Conservation (phyloP, 1,140 invertebrate genomes). For the Geopemphigus sp. region DNA sequence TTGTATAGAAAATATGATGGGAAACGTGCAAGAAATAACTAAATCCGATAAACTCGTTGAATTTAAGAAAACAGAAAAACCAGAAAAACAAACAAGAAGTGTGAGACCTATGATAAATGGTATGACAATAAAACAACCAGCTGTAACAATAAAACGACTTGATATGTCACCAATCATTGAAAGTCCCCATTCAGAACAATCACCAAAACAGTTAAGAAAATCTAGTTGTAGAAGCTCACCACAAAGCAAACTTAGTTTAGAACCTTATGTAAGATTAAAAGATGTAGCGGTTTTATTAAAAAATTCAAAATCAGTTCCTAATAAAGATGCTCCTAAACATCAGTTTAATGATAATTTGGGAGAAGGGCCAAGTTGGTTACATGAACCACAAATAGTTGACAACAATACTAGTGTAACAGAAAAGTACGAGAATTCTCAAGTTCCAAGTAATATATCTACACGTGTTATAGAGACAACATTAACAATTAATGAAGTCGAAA, state of each 20-base stretch:
- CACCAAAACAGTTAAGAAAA: neutral
- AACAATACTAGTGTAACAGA: neutral
- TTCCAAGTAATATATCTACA: no score
- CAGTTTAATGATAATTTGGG: neutral
- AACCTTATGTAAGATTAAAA: conserved; percentile 37
- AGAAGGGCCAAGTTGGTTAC: conserved; percentile 1
- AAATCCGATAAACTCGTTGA: neutral
- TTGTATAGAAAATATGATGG: conserved; percentile 10
- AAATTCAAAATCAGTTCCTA: conserved; percentile 12
- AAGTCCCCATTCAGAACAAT: conserved; percentile 10
- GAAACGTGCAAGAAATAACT: conserved; percentile 2
- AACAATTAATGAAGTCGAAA: neutral
- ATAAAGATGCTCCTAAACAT: neutral
- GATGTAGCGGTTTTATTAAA: conserved; percentile 24
- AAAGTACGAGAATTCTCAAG: neutral
- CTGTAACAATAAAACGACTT: neutral
- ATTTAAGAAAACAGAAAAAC: neutral
- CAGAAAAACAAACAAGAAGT: conserved; percentile 4
- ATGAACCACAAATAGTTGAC: neutral
- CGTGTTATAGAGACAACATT: neutral
- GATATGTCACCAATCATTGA: conserved; percentile 32
- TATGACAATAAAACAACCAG: neutral
- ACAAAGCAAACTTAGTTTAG: neutral
- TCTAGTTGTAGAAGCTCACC: conserved; percentile 15
- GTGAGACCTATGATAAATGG: conserved; percentile 14